Evolutionary conservation across 2,113 vertebrate genomes (phyloP), one percentile per base, ranked within the genome.

Genomic region (Hippocampus abdominalis): DNA sequence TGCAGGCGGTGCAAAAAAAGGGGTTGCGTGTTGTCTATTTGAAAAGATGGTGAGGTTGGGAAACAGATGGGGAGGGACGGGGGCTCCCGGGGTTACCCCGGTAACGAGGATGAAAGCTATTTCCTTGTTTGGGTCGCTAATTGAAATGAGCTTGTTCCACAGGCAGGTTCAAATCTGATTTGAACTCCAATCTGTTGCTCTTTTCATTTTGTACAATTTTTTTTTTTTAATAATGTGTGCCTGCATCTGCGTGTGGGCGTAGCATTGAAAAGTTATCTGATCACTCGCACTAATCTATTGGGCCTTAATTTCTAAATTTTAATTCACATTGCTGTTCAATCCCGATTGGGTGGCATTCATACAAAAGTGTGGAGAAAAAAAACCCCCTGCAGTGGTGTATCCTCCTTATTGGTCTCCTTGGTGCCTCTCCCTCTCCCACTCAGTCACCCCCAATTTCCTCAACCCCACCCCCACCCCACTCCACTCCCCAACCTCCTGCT

Each of bases 141-240:
- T 92, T 90, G 86, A 91, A 92, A 90, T 83, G 82, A 77, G 86
- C 71, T 82, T 80, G 81, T 84, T 86, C 86, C 88, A 78, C 57
- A 80, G 88, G 85, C 68, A 74, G 84, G 85, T 87, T 88, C 79
- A 88, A 85, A 83, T 81, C 78, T 84, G 83, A 83, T 81, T 77
- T 83, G 75, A 83, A 86, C 81, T 76, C 49, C 87, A 84, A 84
- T 87, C 84, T 87, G 85, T 84, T 86, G 74, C 84, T 73, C 66
- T 81, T 80, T 78, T 68, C 68, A 20, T 56, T 42, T 63, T 54
- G 27, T 27, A 2, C 2, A n/a, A n/a, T 66, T 66, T 65, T 54
- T 49, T 20, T 49, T 49, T 67, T 64, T 15, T 42, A 15, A 54
- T 60, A 27, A 25, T 73, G 63, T 49, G 46, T 66, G 61, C 8